Evolutionary conservation across 2,888 invertebrate genomes (phyloP).

Genomic region (Chirona hameri): DNA sequence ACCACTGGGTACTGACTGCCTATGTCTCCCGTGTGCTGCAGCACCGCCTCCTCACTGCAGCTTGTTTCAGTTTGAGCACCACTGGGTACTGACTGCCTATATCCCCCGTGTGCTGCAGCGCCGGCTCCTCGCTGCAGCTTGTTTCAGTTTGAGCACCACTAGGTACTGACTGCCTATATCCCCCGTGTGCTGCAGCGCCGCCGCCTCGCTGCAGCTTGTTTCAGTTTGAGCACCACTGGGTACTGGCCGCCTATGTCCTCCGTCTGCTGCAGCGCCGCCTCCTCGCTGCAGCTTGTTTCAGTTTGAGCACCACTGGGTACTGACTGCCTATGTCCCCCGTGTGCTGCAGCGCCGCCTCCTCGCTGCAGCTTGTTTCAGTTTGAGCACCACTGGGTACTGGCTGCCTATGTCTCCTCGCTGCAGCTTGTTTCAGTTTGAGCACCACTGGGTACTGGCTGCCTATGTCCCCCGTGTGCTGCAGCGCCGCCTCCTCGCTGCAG

Average conservation of each 20-base stretch:
- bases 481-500: constrained; percentile 53
- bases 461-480: neutral
- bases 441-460: neutral
- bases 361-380: constrained; percentile 76
- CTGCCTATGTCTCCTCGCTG: too few species aligned
- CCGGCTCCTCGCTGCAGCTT: too few species aligned
- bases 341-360: constrained; percentile 28
- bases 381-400: constrained; percentile 59
- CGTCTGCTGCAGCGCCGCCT: too few species aligned
- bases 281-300: too few species aligned
- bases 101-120: too few species aligned
- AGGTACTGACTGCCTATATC: neutral
- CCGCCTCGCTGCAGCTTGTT: constrained; percentile 62
- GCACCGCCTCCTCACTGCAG: constrained; percentile 53
- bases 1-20: neutral
- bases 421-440: too few species aligned
- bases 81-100: constrained; percentile 42
- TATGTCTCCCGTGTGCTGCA: neutral
- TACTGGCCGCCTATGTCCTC: too few species aligned
- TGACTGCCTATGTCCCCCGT: neutral
- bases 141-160: too few species aligned
- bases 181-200: neutral
- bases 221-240: constrained; percentile 75
- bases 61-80: constrained; percentile 83
- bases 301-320: too few species aligned